Conservation (phyloP, 37 sponge, comb jelly and placozoan genomes). For the Petrosia ficiformis region DNA sequence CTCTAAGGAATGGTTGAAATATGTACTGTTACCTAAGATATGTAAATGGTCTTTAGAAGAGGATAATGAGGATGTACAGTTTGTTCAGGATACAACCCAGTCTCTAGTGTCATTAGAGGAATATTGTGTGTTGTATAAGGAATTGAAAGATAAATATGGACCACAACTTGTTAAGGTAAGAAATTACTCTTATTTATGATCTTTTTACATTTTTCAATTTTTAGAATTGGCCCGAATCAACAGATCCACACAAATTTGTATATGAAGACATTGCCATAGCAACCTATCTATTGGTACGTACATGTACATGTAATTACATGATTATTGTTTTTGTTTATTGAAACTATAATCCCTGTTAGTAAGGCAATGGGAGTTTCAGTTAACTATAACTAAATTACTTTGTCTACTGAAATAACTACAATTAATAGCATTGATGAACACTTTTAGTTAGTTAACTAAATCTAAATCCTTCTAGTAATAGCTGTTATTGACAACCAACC, state of each 20-base stretch:
- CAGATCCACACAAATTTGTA: conserved; percentile 95
- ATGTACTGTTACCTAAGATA: conserved; percentile 63
- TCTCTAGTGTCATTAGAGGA: conserved; percentile 56
- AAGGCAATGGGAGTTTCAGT: too few species aligned
- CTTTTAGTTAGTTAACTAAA: too few species aligned
- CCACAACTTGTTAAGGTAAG: conserved; percentile 61
- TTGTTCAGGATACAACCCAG: background rate
- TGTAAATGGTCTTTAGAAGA: conserved; percentile 52
- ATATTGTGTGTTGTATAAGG: conserved; percentile 53
- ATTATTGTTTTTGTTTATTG: too few species aligned
- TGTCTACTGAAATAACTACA: background rate
- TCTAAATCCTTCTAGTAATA: too few species aligned
- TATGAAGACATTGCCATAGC: conserved; percentile 98
- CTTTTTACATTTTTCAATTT: background rate
- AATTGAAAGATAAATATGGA: conserved; percentile 85
- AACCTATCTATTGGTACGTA: conserved; percentile 82
- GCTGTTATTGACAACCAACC: too few species aligned
- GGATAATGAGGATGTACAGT: conserved; percentile 5
- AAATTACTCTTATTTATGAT: background rate
- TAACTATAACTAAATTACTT: too few species aligned
- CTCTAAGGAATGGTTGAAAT: conserved; percentile 68
- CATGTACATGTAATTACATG: too few species aligned
- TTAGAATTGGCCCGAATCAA: conserved; percentile 88
- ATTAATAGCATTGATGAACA: too few species aligned
- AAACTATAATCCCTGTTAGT: too few species aligned